Evolutionary conservation across 2,797 vertebrate genomes (phyloP).

Genomic region (Pampus argenteus): DNA sequence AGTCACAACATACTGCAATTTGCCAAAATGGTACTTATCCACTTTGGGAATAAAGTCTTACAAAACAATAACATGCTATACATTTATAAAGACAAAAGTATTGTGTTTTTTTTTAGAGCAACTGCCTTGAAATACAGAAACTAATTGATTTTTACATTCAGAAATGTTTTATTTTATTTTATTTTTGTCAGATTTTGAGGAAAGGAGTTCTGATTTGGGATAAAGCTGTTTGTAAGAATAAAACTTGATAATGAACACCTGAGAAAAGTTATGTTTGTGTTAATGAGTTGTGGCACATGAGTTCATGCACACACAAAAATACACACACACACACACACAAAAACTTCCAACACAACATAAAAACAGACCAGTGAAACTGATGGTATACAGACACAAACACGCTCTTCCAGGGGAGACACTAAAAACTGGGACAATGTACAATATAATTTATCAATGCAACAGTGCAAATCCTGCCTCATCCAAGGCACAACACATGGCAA

Average conservation of each 20-base stretch:
- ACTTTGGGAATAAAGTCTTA: constrained; percentile 11
- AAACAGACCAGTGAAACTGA: constrained; percentile 28
- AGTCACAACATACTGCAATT: constrained; percentile 26
- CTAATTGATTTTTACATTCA: constrained; percentile 1
- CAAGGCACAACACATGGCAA: constrained; percentile 20
- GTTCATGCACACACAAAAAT: constrained; percentile 15
- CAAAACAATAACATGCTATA: constrained; percentile 26
- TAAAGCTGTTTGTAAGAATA: constrained; percentile 27
- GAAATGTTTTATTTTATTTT: background rate
- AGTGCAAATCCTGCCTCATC: constrained; percentile 16
- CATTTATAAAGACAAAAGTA: constrained; percentile 41
- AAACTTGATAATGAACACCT: constrained; percentile 46
- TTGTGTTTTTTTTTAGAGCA: constrained; percentile 1
- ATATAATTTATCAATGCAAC: constrained; percentile 7
- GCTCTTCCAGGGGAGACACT: constrained; percentile 12
- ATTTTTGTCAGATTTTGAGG: constrained; percentile 12
- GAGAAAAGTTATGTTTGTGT: constrained; percentile 46
- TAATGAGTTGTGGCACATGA: constrained; percentile 46
- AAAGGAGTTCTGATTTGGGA: constrained; percentile 17
- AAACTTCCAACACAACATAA: constrained; percentile 6
- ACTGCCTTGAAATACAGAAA: constrained; percentile 24
- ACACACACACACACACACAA: background rate
- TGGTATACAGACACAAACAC: background rate
- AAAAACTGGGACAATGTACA: constrained; percentile 3
- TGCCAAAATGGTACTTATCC: constrained; percentile 27